Percentiles rank a stretch among this genome's conserved stretches.
These are phyloP conservation scores for Lypha dubia DNA, from an alignment of 2,888 invertebrate genomes.

Conservation along the genomic window DNA sequence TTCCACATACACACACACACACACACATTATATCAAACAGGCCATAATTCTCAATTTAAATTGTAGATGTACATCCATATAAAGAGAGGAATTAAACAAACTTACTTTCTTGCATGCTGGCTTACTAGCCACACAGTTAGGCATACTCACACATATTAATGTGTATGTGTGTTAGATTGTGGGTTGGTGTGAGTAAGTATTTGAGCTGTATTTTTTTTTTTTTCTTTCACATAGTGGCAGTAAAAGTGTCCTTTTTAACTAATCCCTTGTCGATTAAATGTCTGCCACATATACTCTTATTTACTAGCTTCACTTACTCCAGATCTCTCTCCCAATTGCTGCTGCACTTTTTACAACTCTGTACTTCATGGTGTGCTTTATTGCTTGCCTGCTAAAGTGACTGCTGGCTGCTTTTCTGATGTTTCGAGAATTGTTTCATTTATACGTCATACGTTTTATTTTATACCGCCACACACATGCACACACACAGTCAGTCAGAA, in stretches of 20 bases:
- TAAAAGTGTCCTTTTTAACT: slow-evolving; percentile 72
- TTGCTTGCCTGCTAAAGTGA: slow-evolving; percentile 1
- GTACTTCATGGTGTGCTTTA: slow-evolving; percentile 27
- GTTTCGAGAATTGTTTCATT: slow-evolving; percentile 44
- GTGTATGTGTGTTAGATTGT: slow-evolving; percentile 11
- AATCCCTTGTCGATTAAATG: slow-evolving; percentile 81
- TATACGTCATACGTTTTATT: slow-evolving; percentile 20
- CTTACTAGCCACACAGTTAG: slow-evolving; percentile 2
- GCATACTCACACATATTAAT: neutral
- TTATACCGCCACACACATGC: neutral
- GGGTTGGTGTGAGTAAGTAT: slow-evolving; percentile 56
- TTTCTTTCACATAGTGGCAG: slow-evolving; percentile 64
- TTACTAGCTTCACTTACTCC: slow-evolving; percentile 45
- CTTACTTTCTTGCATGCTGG: slow-evolving; percentile 43
- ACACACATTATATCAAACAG: slow-evolving; percentile 30
- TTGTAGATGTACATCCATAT: slow-evolving; percentile 67
- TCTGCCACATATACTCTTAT: slow-evolving; percentile 66
- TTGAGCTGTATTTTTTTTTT: slow-evolving; percentile 73
- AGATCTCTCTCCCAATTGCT: neutral
- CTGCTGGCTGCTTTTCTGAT: slow-evolving; percentile 20
- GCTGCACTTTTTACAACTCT: slow-evolving; percentile 12
- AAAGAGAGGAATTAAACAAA: slow-evolving; percentile 69
- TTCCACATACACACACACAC: neutral
- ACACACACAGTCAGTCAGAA: slow-evolving; percentile 5
- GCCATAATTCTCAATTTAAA: slow-evolving; percentile 74